A percentile compares a stretch with the other conserved stretches of the same genome.
Evolutionary conservation across 2,797 vertebrate genomes (phyloP).

Genomic region (Sciurus carolinensis): DNA sequence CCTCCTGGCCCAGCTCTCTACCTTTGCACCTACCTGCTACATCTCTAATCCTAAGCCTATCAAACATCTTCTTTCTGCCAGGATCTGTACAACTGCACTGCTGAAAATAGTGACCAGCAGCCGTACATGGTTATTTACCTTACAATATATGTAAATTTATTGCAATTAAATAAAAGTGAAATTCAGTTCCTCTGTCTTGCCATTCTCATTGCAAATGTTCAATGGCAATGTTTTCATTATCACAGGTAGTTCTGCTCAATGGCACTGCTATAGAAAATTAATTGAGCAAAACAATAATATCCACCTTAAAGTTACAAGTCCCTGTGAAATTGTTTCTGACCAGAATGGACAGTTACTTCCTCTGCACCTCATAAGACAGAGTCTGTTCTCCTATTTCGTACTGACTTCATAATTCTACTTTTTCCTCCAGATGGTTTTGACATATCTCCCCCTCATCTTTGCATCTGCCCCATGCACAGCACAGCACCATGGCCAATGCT

Average conservation of each 20-base stretch:
- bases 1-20: neutral
- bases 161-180: slow-evolving; percentile 20
- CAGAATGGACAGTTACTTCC: slow-evolving; percentile 13
- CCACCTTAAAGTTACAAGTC: neutral
- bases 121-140: neutral
- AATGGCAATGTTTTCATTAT: neutral
- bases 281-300: neutral
- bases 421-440: slow-evolving; percentile 7
- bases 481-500: neutral
- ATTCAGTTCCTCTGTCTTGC: neutral
- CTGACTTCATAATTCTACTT: neutral
- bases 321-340: slow-evolving; percentile 27
- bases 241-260: neutral
- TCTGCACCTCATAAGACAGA: neutral
- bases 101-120: neutral
- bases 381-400: slow-evolving; percentile 6
- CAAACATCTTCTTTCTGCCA: neutral
- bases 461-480: neutral
- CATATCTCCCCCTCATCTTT: neutral
- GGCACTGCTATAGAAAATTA: slow-evolving; percentile 21
- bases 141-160: neutral
- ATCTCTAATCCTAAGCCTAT: neutral
- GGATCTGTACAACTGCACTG: neutral
- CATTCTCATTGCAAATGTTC: neutral
- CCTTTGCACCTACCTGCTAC: neutral